Percentiles rank a stretch among this genome's conserved stretches.
Conservation (phyloP, 2,113 vertebrate species). For the Pluvialis apricaria region DNA sequence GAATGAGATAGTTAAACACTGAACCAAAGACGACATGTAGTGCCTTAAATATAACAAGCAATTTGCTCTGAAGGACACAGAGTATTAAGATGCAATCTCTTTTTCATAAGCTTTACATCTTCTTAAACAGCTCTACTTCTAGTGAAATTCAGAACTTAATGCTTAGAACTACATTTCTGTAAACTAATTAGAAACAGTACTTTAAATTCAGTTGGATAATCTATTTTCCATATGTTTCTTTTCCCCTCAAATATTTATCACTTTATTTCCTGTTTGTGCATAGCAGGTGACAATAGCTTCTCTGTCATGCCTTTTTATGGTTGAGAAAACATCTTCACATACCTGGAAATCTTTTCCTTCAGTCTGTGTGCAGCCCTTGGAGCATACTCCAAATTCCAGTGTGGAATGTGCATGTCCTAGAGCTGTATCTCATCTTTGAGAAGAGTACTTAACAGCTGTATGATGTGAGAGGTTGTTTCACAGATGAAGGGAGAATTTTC, state of each 20-base stretch:
- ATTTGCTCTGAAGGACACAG: slow-evolving; percentile 52
- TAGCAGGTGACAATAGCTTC: not conserved
- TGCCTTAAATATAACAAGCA: slow-evolving; percentile 75
- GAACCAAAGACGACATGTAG: slow-evolving; percentile 79
- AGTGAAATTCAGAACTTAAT: slow-evolving; percentile 34
- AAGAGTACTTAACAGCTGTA: not conserved
- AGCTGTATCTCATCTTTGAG: not conserved
- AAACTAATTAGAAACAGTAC: slow-evolving; percentile 3
- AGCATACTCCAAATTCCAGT: not conserved
- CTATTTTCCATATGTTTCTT: not conserved
- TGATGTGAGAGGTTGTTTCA: not conserved
- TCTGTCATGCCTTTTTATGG: not conserved
- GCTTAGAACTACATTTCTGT: not conserved
- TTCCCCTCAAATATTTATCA: not conserved
- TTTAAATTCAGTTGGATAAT: not conserved
- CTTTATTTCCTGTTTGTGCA: not conserved
- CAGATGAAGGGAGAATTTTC: not conserved
- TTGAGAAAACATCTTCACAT: not conserved
- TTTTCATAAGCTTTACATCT: slow-evolving; percentile 45
- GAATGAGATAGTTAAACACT: slow-evolving; percentile 69
- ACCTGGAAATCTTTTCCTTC: not conserved
- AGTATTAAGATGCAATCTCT: slow-evolving; percentile 56
- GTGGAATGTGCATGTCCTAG: not conserved
- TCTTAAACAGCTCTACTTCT: slow-evolving; percentile 37
- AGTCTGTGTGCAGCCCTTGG: not conserved